Percentiles rank a stretch among this genome's conserved stretches.
Evolutionary conservation across 1,140 invertebrate species (phyloP).

Genomic region (Carcinoscorpius rotundicauda): DNA sequence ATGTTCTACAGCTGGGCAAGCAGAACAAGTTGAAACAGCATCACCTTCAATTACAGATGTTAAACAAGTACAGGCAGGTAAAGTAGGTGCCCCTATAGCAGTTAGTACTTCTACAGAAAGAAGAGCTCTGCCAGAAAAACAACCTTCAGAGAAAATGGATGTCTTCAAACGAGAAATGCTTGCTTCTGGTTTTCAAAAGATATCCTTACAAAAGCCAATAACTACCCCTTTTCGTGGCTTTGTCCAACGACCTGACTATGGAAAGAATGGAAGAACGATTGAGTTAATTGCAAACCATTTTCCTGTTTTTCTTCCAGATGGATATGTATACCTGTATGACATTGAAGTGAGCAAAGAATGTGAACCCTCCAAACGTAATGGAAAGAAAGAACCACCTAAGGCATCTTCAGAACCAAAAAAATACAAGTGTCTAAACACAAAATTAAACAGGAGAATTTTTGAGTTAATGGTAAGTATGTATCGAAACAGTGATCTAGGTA

Average conservation of each 20-base stretch:
- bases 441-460: slow-evolving; percentile 9
- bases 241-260: background rate
- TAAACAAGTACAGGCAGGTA: no score
- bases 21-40: no score
- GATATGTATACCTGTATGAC: slow-evolving; percentile 15
- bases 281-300: slow-evolving; percentile 9
- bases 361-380: background rate
- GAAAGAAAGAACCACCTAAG: background rate
- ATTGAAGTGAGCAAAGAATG: slow-evolving; percentile 1
- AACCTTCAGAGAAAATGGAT: no score
- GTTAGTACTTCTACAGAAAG: no score
- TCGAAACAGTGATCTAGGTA: background rate
- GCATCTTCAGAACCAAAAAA: slow-evolving; percentile 3
- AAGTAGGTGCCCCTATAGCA: no score
- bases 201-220: no score
- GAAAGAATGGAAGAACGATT: slow-evolving; percentile 6
- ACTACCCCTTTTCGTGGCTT: no score
- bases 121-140: no score
- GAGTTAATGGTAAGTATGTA: slow-evolving; percentile 3
- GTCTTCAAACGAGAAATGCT: no score
- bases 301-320: slow-evolving; percentile 5
- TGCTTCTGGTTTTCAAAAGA: no score
- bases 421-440: slow-evolving; percentile 9
- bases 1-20: no score
- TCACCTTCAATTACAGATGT: no score